Evolutionary conservation across 2,113 vertebrate genomes (phyloP).

Genomic region (Rutilus rutilus): DNA sequence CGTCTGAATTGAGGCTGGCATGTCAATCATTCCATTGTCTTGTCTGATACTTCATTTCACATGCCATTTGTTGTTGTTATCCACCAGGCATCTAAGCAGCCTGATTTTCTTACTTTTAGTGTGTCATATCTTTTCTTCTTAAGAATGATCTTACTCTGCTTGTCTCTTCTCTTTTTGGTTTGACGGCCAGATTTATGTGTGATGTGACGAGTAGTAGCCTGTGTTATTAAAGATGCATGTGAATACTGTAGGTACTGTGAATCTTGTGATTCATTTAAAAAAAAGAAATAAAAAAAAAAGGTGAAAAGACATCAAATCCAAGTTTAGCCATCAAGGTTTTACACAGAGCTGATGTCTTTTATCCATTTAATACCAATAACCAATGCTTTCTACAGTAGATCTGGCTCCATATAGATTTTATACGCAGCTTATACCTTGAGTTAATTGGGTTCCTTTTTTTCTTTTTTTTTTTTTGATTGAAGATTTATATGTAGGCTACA

Average conservation of each 20-base stretch:
- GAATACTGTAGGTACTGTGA: background rate
- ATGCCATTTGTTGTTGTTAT: background rate
- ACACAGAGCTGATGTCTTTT: background rate
- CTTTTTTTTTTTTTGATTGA: background rate
- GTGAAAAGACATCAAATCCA: background rate
- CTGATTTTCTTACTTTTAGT: background rate
- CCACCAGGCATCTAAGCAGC: background rate
- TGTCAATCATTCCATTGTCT: background rate
- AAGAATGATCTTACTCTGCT: background rate
- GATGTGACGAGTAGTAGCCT: background rate
- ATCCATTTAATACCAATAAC: background rate
- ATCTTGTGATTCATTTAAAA: background rate
- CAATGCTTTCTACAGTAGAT: background rate
- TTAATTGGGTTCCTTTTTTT: background rate
- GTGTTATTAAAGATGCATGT: background rate
- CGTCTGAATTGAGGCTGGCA: background rate
- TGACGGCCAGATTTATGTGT: background rate
- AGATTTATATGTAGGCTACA: background rate
- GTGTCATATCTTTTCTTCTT: background rate
- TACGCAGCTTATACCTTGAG: background rate
- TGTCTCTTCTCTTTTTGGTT: background rate
- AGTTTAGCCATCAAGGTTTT: background rate
- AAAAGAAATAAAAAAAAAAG: too few species aligned
- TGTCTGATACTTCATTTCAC: conserved; percentile 14
- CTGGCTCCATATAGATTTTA: background rate